A percentile compares a stretch with the other conserved stretches of the same genome.
phyloP scores from a whole-genome alignment of 1,140 invertebrate genomes.

The Zophobas morio region DNA sequence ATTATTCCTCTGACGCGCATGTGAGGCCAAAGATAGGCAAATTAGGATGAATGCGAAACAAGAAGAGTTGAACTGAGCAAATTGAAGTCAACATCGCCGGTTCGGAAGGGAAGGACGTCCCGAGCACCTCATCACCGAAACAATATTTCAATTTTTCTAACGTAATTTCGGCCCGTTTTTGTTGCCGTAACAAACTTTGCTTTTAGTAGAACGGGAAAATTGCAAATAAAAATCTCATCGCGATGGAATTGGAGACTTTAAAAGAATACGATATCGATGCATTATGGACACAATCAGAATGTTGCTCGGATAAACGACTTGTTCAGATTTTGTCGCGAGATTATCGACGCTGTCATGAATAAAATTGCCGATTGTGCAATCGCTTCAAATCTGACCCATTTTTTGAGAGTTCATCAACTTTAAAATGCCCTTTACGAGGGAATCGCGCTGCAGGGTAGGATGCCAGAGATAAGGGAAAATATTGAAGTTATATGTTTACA shows the following conservation, averaged over 20 bases:
- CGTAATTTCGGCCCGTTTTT: neutral
- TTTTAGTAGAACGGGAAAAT: slow-evolving; percentile 2
- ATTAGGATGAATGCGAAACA: slow-evolving; percentile 7
- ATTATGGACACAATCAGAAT: slow-evolving; percentile 2
- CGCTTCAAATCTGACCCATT: slow-evolving; percentile 1
- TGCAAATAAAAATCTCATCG: slow-evolving; percentile 16
- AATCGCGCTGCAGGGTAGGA: neutral
- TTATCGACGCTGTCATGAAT: neutral
- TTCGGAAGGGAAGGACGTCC: neutral
- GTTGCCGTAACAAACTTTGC: slow-evolving; percentile 9
- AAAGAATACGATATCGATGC: neutral
- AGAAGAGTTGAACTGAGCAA: neutral
- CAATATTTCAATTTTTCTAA: slow-evolving; percentile 11
- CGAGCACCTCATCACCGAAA: slow-evolving; percentile 1
- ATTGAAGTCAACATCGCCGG: neutral
- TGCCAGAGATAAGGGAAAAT: neutral
- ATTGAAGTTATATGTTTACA: slow-evolving; percentile 11
- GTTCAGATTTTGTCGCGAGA: neutral
- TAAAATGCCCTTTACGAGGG: slow-evolving; percentile 2
- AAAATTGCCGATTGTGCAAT: neutral
- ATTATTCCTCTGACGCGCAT: slow-evolving; percentile 17
- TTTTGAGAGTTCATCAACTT: slow-evolving; percentile 14
- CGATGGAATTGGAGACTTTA: neutral
- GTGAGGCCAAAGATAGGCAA: slow-evolving; percentile 28
- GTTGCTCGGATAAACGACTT: neutral